Evolutionary conservation across 1,140 invertebrate species (phyloP), one percentile per base, ranked within the genome.

Genomic region (Anastrepha obliqua): DNA sequence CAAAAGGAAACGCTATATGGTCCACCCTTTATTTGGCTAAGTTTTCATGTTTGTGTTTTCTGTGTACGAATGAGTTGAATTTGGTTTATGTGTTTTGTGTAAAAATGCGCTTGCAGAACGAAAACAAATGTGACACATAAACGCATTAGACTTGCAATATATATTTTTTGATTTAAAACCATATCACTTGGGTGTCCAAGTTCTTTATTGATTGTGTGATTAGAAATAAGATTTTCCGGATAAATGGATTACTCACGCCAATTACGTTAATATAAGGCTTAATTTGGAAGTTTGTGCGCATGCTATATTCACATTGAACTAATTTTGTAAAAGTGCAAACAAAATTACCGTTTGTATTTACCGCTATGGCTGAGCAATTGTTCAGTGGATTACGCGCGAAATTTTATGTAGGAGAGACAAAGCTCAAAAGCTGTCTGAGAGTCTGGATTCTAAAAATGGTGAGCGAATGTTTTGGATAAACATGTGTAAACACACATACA

Each of bases 161-260:
- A 29, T 0, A 29, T 29, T 29, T 29, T 29, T 29, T 29, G 29
- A 29, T 29, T 29, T 29, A 29, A 29, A 29, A 0, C 29, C 1
- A 29, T 29, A 29, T 29, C 29, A 29, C 29, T 29, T 29, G 29
- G 29, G 29, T 29, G 29, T 29, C 29, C 29, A 29, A 29, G 1
- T 29, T 29, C 29, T 29, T 29, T 29, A 29, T 29, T 29, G 29
- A 55, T 70, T 9, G 3, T n/a, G 17, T 55, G 2, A 9, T 62
- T 29, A 20, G 3, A 58, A 81, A 81, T 55, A 81, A 51, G 74
- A 55, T 55, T 42, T 81, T 81, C 74, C 74, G 44, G 39, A 29
- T 81, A 81, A 81, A 9, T n/a, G 42, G 5, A 81, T 81, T 51
- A 81, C 1, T 81, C 47, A 81, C 20, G 15, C 7, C 47, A 81